These are phyloP conservation scores for Dioctria linearis DNA, from an alignment of 2,888 invertebrate genomes.

Conservation along the genomic window DNA sequence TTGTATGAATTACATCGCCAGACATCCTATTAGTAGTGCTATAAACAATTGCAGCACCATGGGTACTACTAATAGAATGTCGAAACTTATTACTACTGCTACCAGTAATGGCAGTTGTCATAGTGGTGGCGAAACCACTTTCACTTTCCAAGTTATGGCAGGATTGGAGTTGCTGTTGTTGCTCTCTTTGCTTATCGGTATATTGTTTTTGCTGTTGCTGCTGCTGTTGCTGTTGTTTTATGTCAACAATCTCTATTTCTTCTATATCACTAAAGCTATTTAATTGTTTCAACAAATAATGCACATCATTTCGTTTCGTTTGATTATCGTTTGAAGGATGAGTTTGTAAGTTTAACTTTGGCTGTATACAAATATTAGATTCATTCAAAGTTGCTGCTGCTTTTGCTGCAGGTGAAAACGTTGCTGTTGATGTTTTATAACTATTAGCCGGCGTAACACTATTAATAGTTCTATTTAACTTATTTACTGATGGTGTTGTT, in stretches of 20 bases:
- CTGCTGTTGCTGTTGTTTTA: slow-evolving; percentile 62
- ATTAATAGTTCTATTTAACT: slow-evolving; percentile 58
- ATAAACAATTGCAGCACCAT: slow-evolving; percentile 49
- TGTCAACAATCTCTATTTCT: slow-evolving; percentile 72
- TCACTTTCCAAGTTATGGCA: slow-evolving; percentile 61
- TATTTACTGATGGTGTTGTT: slow-evolving; percentile 59
- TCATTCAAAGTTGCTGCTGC: slow-evolving; percentile 30
- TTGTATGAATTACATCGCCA: slow-evolving; percentile 52
- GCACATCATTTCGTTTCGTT: slow-evolving; percentile 72
- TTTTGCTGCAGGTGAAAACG: no score
- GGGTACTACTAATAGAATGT: slow-evolving; percentile 45
- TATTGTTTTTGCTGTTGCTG: slow-evolving; percentile 58
- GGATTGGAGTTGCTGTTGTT: slow-evolving; percentile 60
- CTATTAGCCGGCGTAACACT: slow-evolving; percentile 61
- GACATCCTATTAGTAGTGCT: slow-evolving; percentile 55
- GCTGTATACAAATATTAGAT: slow-evolving; percentile 56
- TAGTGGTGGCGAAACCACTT: slow-evolving; percentile 53
- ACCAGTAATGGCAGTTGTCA: slow-evolving; percentile 63
- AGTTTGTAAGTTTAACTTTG: slow-evolving; percentile 58
- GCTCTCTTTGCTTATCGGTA: slow-evolving; percentile 63
- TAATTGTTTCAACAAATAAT: slow-evolving; percentile 72
- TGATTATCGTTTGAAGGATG: slow-evolving; percentile 66
- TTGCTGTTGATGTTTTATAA: slow-evolving; percentile 60
- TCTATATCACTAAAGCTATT: slow-evolving; percentile 72
- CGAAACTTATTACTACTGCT: slow-evolving; percentile 58